Percentiles rank a stretch among this genome's conserved stretches.
These are phyloP conservation scores for Yoshiicerus persimilis DNA, from an alignment of 1,140 invertebrate species.

Conservation along the genomic window DNA sequence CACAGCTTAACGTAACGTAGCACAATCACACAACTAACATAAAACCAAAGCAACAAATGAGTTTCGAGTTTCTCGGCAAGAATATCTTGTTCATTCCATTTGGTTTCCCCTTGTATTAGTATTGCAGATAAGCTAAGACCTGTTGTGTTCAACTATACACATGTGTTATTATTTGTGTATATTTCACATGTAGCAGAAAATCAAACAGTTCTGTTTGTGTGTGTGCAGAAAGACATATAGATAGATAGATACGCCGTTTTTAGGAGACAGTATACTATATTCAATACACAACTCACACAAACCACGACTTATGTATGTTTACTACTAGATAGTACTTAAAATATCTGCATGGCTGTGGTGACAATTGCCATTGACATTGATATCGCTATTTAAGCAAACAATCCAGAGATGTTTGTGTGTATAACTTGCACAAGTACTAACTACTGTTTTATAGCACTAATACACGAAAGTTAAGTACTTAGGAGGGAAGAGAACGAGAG, in stretches of 20 bases:
- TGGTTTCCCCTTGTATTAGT: neutral
- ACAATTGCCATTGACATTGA: neutral
- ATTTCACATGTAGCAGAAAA: neutral
- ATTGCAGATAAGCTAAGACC: neutral
- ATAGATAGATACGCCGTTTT: too few species aligned
- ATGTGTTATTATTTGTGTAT: too few species aligned
- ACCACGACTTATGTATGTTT: too few species aligned
- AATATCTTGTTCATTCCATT: neutral
- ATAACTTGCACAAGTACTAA: neutral
- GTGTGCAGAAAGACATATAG: too few species aligned
- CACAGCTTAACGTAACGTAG: neutral
- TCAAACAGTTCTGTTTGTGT: too few species aligned
- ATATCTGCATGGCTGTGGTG: neutral
- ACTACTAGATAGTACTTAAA: neutral
- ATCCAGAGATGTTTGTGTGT: neutral
- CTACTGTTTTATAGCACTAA: neutral
- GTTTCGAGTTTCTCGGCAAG: neutral
- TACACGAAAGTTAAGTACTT: neutral
- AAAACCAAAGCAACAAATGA: neutral
- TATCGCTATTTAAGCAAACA: neutral
- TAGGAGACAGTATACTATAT: too few species aligned
- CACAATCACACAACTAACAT: neutral
- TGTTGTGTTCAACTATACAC: too few species aligned
- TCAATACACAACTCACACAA: too few species aligned
- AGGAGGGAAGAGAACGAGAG: neutral